Conservation (phyloP, 2,888 invertebrate species). For the Sisyra terminalis region DNA sequence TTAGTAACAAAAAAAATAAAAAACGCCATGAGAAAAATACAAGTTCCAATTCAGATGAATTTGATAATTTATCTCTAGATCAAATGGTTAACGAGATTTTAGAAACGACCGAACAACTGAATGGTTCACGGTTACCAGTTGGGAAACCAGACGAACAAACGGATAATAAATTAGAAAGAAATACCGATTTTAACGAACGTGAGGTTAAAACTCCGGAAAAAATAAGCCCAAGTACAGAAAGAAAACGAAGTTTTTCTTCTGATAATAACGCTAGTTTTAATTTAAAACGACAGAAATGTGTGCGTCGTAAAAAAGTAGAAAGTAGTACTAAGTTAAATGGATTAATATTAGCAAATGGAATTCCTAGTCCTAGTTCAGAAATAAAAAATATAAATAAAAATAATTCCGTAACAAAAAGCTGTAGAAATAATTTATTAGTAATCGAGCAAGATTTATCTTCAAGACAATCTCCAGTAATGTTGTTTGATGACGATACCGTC, state of each 20-base stretch:
- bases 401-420: conserved; percentile 5
- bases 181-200: conserved; percentile 30
- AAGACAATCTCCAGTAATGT: conserved; percentile 13
- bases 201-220: conserved; percentile 32
- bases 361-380: conserved; percentile 7
- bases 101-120: conserved; percentile 29
- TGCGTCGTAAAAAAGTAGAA: conserved; percentile 28
- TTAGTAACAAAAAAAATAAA: conserved; percentile 30
- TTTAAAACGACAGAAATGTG: conserved; percentile 38
- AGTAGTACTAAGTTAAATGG: conserved; percentile 11
- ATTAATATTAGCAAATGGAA: conserved; percentile 7
- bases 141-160: conserved; percentile 21
- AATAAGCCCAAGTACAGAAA: conserved; percentile 6
- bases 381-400: conserved; percentile 3
- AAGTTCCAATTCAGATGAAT: conserved; percentile 26
- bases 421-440: conserved; percentile 7
- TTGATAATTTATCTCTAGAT: conserved; percentile 38
- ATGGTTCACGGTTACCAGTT: conserved; percentile 17
- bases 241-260: conserved; percentile 10
- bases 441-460: conserved; percentile 10
- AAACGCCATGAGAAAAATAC: conserved; percentile 23
- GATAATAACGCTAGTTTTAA: conserved; percentile 18
- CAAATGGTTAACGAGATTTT: conserved; percentile 44
- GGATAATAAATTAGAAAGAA: conserved; percentile 17
- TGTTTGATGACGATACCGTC: conserved; percentile 1